Base-by-base conservation (phyloP, 2,888 invertebrate species). In the Lamproptera curius region DNA sequence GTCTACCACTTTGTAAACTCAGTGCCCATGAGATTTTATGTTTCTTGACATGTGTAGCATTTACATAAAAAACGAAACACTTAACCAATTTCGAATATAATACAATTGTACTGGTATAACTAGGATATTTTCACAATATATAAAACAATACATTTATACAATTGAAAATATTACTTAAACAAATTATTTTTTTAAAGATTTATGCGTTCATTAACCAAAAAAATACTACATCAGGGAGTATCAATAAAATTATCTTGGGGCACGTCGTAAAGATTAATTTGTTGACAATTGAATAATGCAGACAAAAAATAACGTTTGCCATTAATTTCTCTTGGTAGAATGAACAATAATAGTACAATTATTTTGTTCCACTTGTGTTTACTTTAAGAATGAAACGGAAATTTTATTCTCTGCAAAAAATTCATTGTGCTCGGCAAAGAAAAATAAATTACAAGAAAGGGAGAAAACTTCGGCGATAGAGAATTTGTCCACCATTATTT, bases 401-500 rank as follows among this genome's bases (percentile, higher is more conserved):
- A 31, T 31, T 16, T 33, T 42, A n/a, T 13, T 33, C 3, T 33
- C 13, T 17, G 0, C 1, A 40, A 16, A 28, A 31, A 11, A 11
- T 16, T 8, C 10, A 31, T 40, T 40, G 11, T 40, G 9, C 16
- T 16, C 14, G 15, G 26, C 3, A 36, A 26, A 38, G 33, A 45
- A 16, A 26, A 40, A 34, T 15, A n/a, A n/a, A n/a, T 5, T 34
- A 11, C 11, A 31, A 35, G 31, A 14, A 35, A 35, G 26, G 8
- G 28, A 6, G 15, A 14, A 33, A 45, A 38, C 15, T 35, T 43
- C 11, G 15, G 26, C 17, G 38, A 42, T 42, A 33, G 17, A 17
- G 39, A 43, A 43, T 48, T 48, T 48, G 39, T 43, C 39, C 39
- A 43, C 15, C 33, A 26, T 34, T 48, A 43, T 48, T 48, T 48